Evolutionary conservation across 2,797 vertebrate species (phyloP), one percentile per base, ranked within the genome.

Genomic region (Propithecus perrieri): DNA sequence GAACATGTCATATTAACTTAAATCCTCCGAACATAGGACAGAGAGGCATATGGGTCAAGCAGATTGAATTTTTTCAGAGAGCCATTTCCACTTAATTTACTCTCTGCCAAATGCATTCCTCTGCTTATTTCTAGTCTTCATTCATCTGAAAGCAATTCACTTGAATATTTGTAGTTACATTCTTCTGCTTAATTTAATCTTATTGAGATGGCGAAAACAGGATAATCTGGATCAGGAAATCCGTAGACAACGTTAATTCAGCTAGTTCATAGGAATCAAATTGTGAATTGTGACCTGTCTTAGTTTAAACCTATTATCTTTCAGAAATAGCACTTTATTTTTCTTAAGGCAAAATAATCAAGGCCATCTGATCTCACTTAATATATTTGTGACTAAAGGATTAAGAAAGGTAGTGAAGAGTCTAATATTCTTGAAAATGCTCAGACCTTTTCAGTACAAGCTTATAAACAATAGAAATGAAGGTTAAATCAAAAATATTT

Each of bases 141-240:
- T 89, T 96, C 78, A 90, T 94, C 69, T 97, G 96, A 96, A 86
- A 95, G 53, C 41, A 93, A 41, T 67, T 94, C 85, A 86, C 72
- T 75, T 91, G 85, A 86, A 89, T 96, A 91, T 89, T 86, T 94
- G 79, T 41, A 89, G 74, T 96, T 94, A 83, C 7, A 72, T 90
- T 96, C 79, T 95, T 96, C 85, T 94, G 22, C 89, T 69, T 97
- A 85, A 81, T 94, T 88, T 84, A 90, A 43, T 95, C 59, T 89
- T 89, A 86, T 4, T 46, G 67, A 79, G n/a, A 94, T 94, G 55
- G 71, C 63, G 69, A 94, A 81, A 74, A 81, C 12, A 50, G 72
- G 55, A n/a, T 92, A 90, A 48, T 91, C 63, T 91, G 61, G 38
- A 81, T 79, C 43, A 59, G 48, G 30, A 94, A 91, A 85, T 75